Base-by-base conservation (phyloP, 2,888 invertebrate species). In the Amaurobius ferox region DNA sequence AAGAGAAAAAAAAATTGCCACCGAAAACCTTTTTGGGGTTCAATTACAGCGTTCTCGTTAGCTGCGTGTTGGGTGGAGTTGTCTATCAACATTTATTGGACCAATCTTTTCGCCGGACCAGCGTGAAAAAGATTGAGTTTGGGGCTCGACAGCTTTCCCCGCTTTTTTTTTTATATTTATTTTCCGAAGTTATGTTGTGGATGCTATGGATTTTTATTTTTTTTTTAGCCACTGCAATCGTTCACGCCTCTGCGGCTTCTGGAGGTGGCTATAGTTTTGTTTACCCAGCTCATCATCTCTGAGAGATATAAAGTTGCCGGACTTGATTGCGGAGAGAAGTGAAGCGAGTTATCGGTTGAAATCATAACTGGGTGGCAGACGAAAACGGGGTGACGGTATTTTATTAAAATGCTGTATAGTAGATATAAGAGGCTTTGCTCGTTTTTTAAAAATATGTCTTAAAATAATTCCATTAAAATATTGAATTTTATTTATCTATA, bases 71-170 rank as follows among this genome's bases (percentile, higher is more conserved):
- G 55, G 48, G 79, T 32, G 74, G 62, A 76, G 70, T 79, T 79
- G 79, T 79, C 79, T 71, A 79, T 79, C 79, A 79, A 79, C 79
- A 79, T 79, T 79, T 79, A 79, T 79, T 79, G 79, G 79, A 13
- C 71, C 79, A 79, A 79, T 79, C 79, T 79, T 79, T 48, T 73
- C 62, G 61, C 32, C n/a, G 35, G 32, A 40, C 32, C 40, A 61
- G 79, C 71, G 79, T 79, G 79, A 79, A 79, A 79, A 62, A 71
- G 79, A 79, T 79, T 79, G 79, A 71, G 55, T 78, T 68, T 35
- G 55, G 72, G 72, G 35, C 19, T 23, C 39, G n/a, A 23, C 29
- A 0, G 7, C 29, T 28, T 28, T n/a, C 2, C 5, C n/a, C 16
- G 1, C 16, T 66, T 66, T 62, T 28, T 29, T 35, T 35, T 35